Percentiles rank a stretch among this genome's conserved stretches.
Conservation (phyloP, 2,888 invertebrate genomes). For the Ariolimax columbianus region DNA sequence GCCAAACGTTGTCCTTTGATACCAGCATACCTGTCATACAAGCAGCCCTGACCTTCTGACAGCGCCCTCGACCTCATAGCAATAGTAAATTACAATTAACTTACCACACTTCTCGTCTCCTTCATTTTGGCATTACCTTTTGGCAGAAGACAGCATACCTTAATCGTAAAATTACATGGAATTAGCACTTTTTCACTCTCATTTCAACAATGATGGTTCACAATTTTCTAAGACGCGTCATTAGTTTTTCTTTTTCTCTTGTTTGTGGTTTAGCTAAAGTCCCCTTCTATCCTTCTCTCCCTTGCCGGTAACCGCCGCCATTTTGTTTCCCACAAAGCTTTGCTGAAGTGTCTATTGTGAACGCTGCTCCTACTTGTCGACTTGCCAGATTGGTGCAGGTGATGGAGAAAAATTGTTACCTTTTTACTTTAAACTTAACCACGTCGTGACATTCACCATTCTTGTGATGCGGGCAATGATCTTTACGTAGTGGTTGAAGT, state of each 20-base stretch:
- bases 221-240: not conserved
- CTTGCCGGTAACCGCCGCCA: not conserved
- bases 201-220: not conserved
- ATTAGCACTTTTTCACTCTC: not conserved
- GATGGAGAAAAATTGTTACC: not conserved
- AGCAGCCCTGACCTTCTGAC: not conserved
- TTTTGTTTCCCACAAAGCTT: not conserved
- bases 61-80: not conserved
- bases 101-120: not conserved
- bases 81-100: not conserved
- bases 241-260: not conserved
- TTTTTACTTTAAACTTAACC: not conserved
- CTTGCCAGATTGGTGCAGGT: slow-evolving; percentile 16
- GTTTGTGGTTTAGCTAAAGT: slow-evolving; percentile 6
- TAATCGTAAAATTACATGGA: not conserved
- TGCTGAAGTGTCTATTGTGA: slow-evolving; percentile 15
- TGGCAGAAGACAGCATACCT: not conserved
- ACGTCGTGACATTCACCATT: not conserved
- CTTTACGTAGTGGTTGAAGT: not conserved
- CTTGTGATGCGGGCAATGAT: slow-evolving; percentile 18
- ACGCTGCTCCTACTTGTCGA: not conserved
- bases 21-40: not conserved
- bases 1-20: not conserved
- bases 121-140: not conserved
- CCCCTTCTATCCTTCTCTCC: not conserved